Evolutionary conservation across 1,140 invertebrate species (phyloP).

Genomic region (Goniozus legneri): DNA sequence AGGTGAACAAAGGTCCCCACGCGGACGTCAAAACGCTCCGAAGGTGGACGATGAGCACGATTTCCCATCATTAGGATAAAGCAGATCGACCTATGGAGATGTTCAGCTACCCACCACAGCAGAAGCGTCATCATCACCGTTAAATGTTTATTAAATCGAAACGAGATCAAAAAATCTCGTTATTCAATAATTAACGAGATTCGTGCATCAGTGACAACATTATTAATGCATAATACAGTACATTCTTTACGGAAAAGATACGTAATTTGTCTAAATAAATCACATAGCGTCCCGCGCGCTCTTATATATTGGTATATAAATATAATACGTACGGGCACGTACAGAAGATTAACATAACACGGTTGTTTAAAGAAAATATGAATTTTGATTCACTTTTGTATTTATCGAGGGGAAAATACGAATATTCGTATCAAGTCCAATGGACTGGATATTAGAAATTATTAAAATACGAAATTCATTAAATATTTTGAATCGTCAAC

Average conservation of each 20-base stretch:
- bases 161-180: conserved; percentile 40
- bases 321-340: conserved; percentile 5
- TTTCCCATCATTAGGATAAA: conserved; percentile 86
- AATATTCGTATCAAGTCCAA: background rate
- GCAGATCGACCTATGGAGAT: conserved; percentile 21
- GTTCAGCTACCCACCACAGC: conserved; percentile 29
- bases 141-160: conserved; percentile 30
- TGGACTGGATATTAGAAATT: background rate
- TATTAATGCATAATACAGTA: conserved; percentile 47
- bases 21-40: conserved; percentile 67
- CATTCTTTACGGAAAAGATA: conserved; percentile 19
- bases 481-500: too few relatives aligned
- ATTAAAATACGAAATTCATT: too few relatives aligned
- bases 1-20: conserved; percentile 47
- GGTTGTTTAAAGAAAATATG: conserved; percentile 9
- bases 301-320: conserved; percentile 21
- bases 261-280: conserved; percentile 26
- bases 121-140: conserved; percentile 26
- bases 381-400: background rate
- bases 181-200: conserved; percentile 27
- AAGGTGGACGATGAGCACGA: conserved; percentile 94
- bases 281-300: conserved; percentile 13
- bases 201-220: conserved; percentile 33
- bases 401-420: background rate
- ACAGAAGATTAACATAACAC: conserved; percentile 17